phyloP scores from a whole-genome alignment of 1,140 invertebrate genomes.

The Araneus ventricosus region DNA sequence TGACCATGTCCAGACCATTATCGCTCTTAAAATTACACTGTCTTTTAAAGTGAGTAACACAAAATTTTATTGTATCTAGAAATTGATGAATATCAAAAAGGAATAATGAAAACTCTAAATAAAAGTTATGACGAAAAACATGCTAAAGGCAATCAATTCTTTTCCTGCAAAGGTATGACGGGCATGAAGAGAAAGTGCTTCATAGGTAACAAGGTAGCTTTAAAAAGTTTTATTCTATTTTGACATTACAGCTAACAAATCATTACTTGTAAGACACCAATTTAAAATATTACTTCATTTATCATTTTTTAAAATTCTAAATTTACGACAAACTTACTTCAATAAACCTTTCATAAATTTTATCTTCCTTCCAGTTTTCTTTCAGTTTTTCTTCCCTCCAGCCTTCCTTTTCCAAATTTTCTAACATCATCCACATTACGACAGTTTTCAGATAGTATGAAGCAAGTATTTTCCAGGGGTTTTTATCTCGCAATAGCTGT shows the following conservation, averaged over 20 bases:
- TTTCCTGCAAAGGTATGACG: too few species aligned
- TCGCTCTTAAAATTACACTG: too few species aligned
- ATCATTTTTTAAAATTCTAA: not conserved
- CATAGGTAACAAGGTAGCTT: too few species aligned
- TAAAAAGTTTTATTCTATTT: too few species aligned
- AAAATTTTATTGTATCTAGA: too few species aligned
- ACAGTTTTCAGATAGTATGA: slow-evolving; percentile 75
- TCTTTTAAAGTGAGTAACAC: too few species aligned
- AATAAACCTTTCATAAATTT: slow-evolving; percentile 57
- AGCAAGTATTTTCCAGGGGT: slow-evolving; percentile 68
- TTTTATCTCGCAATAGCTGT: slow-evolving; percentile 70
- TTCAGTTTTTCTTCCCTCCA: not conserved
- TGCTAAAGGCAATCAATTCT: too few species aligned
- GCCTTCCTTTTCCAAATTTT: slow-evolving; percentile 23
- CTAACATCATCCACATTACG: slow-evolving; percentile 68
- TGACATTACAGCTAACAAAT: not conserved
- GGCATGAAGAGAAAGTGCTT: too few species aligned
- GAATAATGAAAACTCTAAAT: not conserved
- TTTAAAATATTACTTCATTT: not conserved
- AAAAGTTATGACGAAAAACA: not conserved
- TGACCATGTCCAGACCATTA: too few species aligned
- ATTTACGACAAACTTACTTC: slow-evolving; percentile 44
- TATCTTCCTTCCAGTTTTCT: slow-evolving; percentile 66
- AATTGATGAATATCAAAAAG: not conserved
- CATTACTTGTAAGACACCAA: not conserved